Evolutionary conservation across 2,113 vertebrate genomes (phyloP), one percentile per base, ranked within the genome.

Genomic region (Delphinus delphis): DNA sequence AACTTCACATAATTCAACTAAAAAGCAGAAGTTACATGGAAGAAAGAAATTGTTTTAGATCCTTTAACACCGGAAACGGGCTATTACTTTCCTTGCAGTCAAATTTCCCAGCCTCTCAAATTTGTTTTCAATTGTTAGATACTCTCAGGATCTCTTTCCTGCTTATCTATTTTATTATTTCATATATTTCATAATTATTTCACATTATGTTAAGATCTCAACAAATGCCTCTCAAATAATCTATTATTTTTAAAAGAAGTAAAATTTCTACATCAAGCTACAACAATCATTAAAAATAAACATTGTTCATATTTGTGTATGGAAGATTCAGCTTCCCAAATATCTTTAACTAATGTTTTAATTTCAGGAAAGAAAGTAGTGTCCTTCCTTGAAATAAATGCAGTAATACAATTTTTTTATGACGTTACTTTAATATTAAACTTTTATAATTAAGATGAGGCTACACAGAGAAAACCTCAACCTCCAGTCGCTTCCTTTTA

Each of bases 371-470:
- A 74, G 36, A 44, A 94, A 95, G 86, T 1, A 58, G 4, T 47
- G n/a, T 23, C 38, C 41, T 36, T 87, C 41, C 47, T 41, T 62
- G 67, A 96, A 96, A 93, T 63, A 68, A 95, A 79, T 58, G 44
- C 31, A 53, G 74, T 62, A 67, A 33, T 38, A 44, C 38, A 33
- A 71, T 85, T 92, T 96, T 96, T 90, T 74, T 23, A 89, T 82
- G 44, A 92, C n/a, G n/a, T 38, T 65, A 44, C 60, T 47, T 62
- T 77, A 81, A 86, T 55, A 41, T 82, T 93, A 89, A 80, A 74
- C 55, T 95, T 87, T 76, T 55, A 60, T 71, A 76, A 95, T 96
- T 89, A 93, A 93, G 44, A 88, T 25, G 33, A 84, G 38, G 67
- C 47, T 88, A 55, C 33, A 26, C 21, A 89, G 4, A 82, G 86